A percentile compares a stretch with the other conserved stretches of the same genome.
phyloP scores from a whole-genome alignment of 1,140 invertebrate genomes.

The Microplitis mediator region DNA sequence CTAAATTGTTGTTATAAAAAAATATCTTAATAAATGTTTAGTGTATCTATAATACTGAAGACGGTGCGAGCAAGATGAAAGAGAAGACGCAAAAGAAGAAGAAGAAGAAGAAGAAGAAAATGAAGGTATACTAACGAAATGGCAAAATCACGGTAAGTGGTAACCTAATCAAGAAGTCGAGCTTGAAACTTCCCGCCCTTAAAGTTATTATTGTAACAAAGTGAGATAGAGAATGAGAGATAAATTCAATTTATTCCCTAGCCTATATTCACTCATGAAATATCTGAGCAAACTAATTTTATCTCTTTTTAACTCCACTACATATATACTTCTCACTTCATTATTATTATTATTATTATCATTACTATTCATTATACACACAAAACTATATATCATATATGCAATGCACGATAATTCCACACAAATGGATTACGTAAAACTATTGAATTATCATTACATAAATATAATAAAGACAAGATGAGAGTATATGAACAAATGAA shows the following conservation, averaged over 20 bases:
- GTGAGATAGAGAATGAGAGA: background rate
- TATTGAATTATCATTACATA: too few species aligned
- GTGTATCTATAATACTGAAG: too few species aligned
- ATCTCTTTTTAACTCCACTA: too few species aligned
- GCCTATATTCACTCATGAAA: background rate
- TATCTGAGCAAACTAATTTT: background rate
- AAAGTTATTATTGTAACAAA: background rate
- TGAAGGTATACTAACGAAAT: conserved; percentile 45
- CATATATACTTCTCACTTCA: too few species aligned
- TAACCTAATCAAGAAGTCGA: conserved; percentile 44
- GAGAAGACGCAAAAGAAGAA: conserved; percentile 1
- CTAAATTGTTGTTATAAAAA: background rate
- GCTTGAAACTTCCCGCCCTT: conserved; percentile 16
- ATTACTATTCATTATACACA: too few species aligned
- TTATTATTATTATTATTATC: too few species aligned
- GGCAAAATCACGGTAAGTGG: conserved; percentile 51
- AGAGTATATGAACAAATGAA: too few species aligned
- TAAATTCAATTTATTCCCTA: background rate
- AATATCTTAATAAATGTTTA: background rate
- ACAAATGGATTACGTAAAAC: too few species aligned
- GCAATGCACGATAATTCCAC: too few species aligned
- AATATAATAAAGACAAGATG: too few species aligned
- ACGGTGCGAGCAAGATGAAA: background rate
- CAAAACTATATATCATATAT: too few species aligned
- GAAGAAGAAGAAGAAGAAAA: conserved; percentile 29